Evolutionary conservation across 2,888 invertebrate species (phyloP), one percentile per base, ranked within the genome.

Genomic region (Lithophane ornitopus): DNA sequence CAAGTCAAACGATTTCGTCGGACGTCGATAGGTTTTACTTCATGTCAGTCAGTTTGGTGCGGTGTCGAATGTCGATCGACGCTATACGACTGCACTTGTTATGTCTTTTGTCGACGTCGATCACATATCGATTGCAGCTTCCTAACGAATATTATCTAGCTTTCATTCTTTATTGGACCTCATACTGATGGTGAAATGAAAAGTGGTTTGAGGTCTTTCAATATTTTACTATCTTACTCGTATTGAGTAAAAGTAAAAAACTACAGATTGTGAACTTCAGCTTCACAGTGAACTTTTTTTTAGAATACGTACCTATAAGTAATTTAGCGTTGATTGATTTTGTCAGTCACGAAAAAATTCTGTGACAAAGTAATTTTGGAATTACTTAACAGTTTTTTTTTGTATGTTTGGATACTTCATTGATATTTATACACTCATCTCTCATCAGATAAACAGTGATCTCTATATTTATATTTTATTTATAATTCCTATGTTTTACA

Each of bases 31-130:
- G 69, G 44, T 59, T 70, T 72, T 58, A 66, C 61, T 80, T 44
- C 26, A 56, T 39, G 62, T 59, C 76, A 68, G 66, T 56, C 46
- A 19, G 61, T 49, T 46, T 58, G 56, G 41, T 46, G 63, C 63
- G 46, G 16, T 63, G 46, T 61, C 34, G 56, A 68, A 54, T 41
- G 46, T 41, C 46, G 69, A 59, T 44, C 44, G 34, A 70, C 16
- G 44, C 34, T 28, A 61, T 19, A 22, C 41, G 70, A 82, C 44
- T 74, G 81, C 65, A 81, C 82, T 69, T 76, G 76, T 76, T 69
- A 65, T 46, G 69, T 69, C 79, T 70, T 69, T 76, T 75, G 39
- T 61, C 58, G 52, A 63, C 16, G 52, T 63, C 19, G 41, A 46
- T 75, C 28, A 59, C 22, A 59, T 65, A 75, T 54, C 52, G 39